Base-by-base conservation (phyloP, 2,797 vertebrate species). In the Loris lydekkerianus region DNA sequence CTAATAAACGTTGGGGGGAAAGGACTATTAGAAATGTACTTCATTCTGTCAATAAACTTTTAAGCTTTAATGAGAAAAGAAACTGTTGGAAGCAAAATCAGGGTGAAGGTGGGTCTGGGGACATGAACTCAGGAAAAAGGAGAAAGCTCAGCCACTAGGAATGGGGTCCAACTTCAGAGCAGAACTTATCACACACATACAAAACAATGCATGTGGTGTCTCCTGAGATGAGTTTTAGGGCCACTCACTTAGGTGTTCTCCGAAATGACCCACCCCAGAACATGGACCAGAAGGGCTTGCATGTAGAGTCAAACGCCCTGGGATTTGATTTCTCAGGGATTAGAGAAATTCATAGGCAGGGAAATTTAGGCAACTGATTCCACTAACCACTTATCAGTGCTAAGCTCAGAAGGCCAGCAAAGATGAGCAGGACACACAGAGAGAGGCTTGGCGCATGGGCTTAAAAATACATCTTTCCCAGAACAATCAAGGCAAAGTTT, bases 401-500 rank as follows among this genome's bases (percentile, higher is more conserved):
- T 37, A 49, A 77, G 40, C 17, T 31, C 67, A 93, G 23, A 56
- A 84, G 46, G 13, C 13, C 67, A 87, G 34, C 63, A 76, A 63
- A 94, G 37, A 80, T 4, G 46, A 91, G 43, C 31, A 73, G 7
- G 3, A 56, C 29, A 56, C 7, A 53, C 4, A 4, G 4, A 53
- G 31, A 7, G 2, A 40, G 21, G 18, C 53, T 8, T 29, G 14
- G 14, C 11, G 15, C 18, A 43, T 5, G 10, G 87, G 18, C n/a
- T 61, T 69, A 80, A 70, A 85, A 92, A 60, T 31, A 11, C 1
- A 46, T 58, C 37, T 85, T 70, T 92, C 72, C 77, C 86, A 88
- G 40, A 82, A 96, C 89, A 94, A 80, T 61, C 20, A 31, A 92
- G 76, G 80, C 75, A 86, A 78, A n/a, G n/a, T n/a, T 72, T 73